Base-by-base conservation (phyloP, 2,888 invertebrate genomes). In the Tipula vernalis region DNA sequence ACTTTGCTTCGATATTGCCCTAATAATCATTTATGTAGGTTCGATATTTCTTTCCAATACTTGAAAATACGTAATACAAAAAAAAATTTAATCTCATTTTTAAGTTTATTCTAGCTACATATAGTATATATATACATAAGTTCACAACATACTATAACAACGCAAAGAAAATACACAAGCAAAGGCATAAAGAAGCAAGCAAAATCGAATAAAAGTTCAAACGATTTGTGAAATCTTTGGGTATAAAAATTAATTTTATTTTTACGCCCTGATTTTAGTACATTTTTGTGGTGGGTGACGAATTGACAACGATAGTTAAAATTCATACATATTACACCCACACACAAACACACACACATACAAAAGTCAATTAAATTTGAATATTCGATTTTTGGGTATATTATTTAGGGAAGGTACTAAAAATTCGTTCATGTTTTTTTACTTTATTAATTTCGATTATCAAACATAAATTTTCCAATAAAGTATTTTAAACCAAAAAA, bases 191-290 rank as follows among this genome's bases (percentile, higher is more conserved):
- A 71, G 28, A 71, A 18, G 71, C 71, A 71, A 71, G 71, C 71
- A 71, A 71, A 71, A 71, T 71, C 71, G 71, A 71, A 71, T 71
- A 71, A 71, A 71, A 71, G 71, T 71, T 71, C 71, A 71, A 71
- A 71, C 71, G 71, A 71, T 71, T 71, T 71, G 71, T 71, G 71
- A 71, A 71, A 71, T 71, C 71, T 71, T 71, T 18, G 71, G 71
- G 28, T 71, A 71, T 71, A 71, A 71, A 71, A 71, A 71, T 71
- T 71, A 71, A 71, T 71, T 71, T 71, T 71, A 71, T 71, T 28
- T 71, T 71, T 71, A 71, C 71, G 71, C 71, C 71, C 71, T 71
- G 71, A 71, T 71, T 71, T 71, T 71, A 71, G 71, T 71, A 71
- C 71, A 28, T 71, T 71, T 57, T 71, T 71, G 71, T 71, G 71